Evolutionary conservation across 2,888 invertebrate genomes (phyloP), one percentile per base, ranked within the genome.

Genomic region (Sphaeridia pumilis): DNA sequence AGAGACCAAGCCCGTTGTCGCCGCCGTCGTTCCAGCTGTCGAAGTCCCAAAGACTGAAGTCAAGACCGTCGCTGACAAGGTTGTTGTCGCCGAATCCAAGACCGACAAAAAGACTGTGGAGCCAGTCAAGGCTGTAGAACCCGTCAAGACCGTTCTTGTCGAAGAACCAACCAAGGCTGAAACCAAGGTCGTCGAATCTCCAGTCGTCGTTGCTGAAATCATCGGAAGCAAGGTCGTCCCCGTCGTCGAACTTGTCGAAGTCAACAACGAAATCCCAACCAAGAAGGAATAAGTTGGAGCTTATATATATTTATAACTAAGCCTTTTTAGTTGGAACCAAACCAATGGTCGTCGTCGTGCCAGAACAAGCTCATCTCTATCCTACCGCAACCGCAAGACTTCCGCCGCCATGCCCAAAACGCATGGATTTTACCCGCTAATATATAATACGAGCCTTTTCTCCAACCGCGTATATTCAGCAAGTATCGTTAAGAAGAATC

Each of bases 211-310:
- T 12, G 49, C 42, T 42, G 49, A 49, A 20, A 31, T 42, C 21
- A 24, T 49, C n/a, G 49, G 43, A 26, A 28, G 41, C n/a, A 49
- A 49, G 26, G 38, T 49, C 22, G 31, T 49, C 7, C 49, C 49
- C 25, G 42, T 49, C 41, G 49, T 49, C 21, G 42, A 49, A 42
- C 20, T 49, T n/a, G 42, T 42, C 17, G 27, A 49, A 17, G 21
- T 43, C 27, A 27, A 26, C 3, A 34, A 3, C 3, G 5, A n/a
- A 46, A 22, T 24, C 31, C 12, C 17, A 17, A 5, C 21, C 17
- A 26, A 14, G 7, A 31, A 10, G 3, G 36, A 27, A 10, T 41
- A 42, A 7, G 26, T n/a, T n/a, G n/a, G n/a, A n/a, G n/a, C n/a
- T n/a, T n/a, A n/a, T n/a, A n/a, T n/a, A n/a, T n/a, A n/a, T n/a